phyloP scores from a whole-genome alignment of 30 jellyfish, hydroid and myxozoan genomes.

The Cassiopea xamachana region DNA sequence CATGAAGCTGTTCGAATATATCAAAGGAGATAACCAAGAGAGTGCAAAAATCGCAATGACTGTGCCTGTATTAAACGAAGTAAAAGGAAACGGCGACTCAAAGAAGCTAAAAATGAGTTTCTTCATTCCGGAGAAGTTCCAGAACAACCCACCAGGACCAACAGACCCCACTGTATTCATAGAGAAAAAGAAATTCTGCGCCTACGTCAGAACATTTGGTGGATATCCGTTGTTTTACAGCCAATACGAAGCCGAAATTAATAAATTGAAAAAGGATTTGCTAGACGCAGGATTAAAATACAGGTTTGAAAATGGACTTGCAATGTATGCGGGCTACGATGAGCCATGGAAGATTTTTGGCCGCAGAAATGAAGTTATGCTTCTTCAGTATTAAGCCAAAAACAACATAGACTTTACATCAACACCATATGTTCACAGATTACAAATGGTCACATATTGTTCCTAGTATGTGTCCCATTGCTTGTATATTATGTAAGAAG shows the following conservation, averaged over 20 bases:
- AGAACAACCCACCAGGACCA: not conserved
- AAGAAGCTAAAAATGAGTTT: not conserved
- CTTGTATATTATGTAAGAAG: too few species aligned
- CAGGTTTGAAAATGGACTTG: not conserved
- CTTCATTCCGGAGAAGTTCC: conserved; percentile 5
- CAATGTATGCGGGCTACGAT: not conserved
- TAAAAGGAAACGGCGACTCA: not conserved
- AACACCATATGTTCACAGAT: too few species aligned
- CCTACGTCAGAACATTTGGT: not conserved
- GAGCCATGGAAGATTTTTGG: not conserved
- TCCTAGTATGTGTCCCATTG: too few species aligned
- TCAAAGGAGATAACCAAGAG: not conserved
- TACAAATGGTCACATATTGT: too few species aligned
- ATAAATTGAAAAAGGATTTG: not conserved
- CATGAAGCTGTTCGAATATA: not conserved
- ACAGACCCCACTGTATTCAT: conserved; percentile 1
- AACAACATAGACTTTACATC: too few species aligned
- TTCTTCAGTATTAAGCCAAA: not conserved
- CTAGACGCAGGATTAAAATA: not conserved
- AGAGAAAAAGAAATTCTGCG: conserved; percentile 12
- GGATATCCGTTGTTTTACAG: not conserved
- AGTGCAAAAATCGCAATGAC: not conserved
- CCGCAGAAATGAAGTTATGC: conserved; percentile 19
- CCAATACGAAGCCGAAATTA: not conserved
- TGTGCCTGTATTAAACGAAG: conserved; percentile 1